These are phyloP conservation scores for Nothobranchius furzeri DNA, from an alignment of 2,113 vertebrate species.

Conservation along the genomic window DNA sequence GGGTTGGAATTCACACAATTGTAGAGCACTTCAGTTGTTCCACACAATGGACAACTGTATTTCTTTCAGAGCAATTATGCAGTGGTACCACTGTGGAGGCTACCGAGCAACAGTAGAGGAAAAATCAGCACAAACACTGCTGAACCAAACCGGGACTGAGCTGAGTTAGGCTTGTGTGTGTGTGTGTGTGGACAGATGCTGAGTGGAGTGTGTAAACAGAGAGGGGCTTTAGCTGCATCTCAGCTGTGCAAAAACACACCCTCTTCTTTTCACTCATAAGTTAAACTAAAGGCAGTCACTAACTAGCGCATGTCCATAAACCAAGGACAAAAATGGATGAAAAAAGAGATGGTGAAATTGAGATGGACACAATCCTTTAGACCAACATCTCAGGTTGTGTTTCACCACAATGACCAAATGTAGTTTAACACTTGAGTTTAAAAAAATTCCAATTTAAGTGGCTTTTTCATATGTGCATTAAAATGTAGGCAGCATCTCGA, in stretches of 20 bases:
- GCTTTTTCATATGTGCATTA: conserved; percentile 46
- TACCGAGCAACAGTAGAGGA: conserved; percentile 59
- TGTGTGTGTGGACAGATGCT: conserved; percentile 52
- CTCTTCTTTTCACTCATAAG: conserved; percentile 35
- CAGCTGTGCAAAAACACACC: conserved; percentile 39
- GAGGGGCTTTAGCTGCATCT: conserved; percentile 26
- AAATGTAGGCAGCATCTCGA: conserved; percentile 37
- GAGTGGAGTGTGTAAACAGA: conserved; percentile 71
- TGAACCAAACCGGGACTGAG: conserved; percentile 56
- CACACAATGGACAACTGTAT: conserved; percentile 75
- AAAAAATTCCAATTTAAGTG: conserved; percentile 45
- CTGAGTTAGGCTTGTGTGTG: conserved; percentile 37
- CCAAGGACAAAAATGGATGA: conserved; percentile 44
- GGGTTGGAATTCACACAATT: conserved; percentile 82
- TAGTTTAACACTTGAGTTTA: conserved; percentile 46
- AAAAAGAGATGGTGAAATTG: background rate
- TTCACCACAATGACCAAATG: conserved; percentile 48
- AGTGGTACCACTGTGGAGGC: conserved; percentile 70
- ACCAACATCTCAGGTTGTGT: conserved; percentile 13
- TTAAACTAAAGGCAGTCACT: conserved; percentile 46
- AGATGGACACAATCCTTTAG: conserved; percentile 1
- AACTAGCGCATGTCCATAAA: conserved; percentile 35
- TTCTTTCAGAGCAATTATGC: conserved; percentile 83
- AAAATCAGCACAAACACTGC: conserved; percentile 52
- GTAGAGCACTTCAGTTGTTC: conserved; percentile 72